Percentiles rank a stretch among this genome's conserved stretches.
phyloP scores from a whole-genome alignment of 1,140 invertebrate species.

The Tetraneura akinire region DNA sequence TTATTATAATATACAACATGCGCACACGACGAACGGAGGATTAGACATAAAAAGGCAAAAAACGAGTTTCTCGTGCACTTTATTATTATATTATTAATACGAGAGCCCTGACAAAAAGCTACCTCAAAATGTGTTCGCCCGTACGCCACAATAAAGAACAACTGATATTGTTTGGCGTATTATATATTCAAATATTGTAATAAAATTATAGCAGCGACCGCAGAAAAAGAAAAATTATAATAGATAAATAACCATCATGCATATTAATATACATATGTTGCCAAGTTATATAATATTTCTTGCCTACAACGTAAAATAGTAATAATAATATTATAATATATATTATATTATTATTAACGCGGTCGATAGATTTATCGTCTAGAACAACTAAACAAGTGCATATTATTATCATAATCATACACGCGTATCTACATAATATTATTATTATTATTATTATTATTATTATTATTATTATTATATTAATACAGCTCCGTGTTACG shows the following conservation, averaged over 20 bases:
- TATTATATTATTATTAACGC: background rate
- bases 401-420: background rate
- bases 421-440: background rate
- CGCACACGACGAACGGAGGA: background rate
- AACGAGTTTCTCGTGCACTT: background rate
- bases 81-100: background rate
- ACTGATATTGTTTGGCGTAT: background rate
- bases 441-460: background rate
- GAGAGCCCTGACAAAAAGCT: background rate
- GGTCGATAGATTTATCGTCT: conserved; percentile 14
- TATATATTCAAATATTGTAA: background rate
- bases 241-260: conserved; percentile 10
- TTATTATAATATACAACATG: background rate
- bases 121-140: background rate
- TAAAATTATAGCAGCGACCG: background rate
- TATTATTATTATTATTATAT: background rate
- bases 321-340: background rate
- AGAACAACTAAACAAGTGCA: background rate
- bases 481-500: too few species aligned
- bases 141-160: background rate
- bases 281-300: background rate
- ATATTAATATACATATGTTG: background rate
- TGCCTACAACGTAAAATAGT: too few species aligned
- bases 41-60: background rate
- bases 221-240: background rate